phyloP scores from a whole-genome alignment of 2,888 invertebrate species.

The Leptogaster cylindrica region DNA sequence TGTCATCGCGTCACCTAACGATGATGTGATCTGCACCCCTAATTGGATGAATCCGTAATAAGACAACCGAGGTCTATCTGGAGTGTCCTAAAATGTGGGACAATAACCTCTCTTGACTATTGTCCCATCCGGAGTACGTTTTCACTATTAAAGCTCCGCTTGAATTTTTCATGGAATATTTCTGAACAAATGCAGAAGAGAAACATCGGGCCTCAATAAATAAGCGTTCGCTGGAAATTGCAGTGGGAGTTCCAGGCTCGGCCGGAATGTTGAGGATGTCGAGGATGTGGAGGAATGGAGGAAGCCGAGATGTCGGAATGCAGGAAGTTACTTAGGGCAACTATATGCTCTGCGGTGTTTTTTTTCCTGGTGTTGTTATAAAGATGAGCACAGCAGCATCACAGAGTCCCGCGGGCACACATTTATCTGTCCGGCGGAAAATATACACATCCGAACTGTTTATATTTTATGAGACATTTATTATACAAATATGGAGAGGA shows the following conservation, averaged over 20 bases:
- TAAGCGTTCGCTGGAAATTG: neutral
- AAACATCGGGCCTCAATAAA: neutral
- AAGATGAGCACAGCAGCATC: neutral
- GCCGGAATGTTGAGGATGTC: neutral
- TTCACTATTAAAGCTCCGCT: neutral
- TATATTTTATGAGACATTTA: neutral
- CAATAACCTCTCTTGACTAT: neutral
- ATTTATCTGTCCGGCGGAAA: neutral
- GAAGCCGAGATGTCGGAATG: too few species aligned
- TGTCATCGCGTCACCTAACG: neutral
- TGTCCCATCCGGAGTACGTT: neutral
- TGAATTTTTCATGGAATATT: neutral
- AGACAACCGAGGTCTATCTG: neutral
- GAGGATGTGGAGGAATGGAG: too few species aligned
- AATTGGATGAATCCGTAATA: slow-evolving; percentile 2
- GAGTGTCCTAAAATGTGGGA: slow-evolving; percentile 1
- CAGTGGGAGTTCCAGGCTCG: neutral
- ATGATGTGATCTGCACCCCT: neutral
- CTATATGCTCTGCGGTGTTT: too few species aligned
- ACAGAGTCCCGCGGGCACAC: neutral
- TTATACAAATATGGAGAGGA: neutral
- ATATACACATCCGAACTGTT: neutral
- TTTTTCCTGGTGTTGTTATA: too few species aligned
- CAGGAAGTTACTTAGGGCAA: neutral
- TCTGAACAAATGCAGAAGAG: neutral